Evolutionary conservation across 2,113 vertebrate genomes (phyloP).

Genomic region (Podarcis raffonei): DNA sequence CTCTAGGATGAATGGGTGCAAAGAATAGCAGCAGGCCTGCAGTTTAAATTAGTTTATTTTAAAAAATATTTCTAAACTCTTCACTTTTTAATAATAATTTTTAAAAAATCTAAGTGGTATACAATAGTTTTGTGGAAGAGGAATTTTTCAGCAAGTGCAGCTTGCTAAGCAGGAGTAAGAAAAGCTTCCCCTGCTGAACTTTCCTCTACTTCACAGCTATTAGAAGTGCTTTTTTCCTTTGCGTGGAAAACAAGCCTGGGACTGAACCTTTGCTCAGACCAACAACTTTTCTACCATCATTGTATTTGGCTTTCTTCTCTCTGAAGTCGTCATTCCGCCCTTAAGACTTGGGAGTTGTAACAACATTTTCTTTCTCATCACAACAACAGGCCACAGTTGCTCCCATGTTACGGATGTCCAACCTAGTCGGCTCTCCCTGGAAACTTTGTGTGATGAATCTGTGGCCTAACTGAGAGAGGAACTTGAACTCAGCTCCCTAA

Average conservation of each 20-base stretch:
- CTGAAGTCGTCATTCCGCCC: not conserved
- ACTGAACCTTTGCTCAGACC: not conserved
- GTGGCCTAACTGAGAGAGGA: not conserved
- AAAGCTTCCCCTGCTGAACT: not conserved
- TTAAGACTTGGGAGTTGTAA: not conserved
- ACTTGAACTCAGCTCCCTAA: not conserved
- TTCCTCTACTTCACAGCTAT: not conserved
- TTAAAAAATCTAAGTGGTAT: no score
- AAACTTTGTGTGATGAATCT: not conserved
- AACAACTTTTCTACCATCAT: not conserved
- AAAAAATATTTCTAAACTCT: no score
- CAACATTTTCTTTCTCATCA: not conserved
- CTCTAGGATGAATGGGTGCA: not conserved
- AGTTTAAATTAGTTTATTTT: no score
- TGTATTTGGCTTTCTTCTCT: not conserved
- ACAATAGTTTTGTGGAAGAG: not conserved
- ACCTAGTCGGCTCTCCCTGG: no score
- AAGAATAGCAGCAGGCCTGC: not conserved
- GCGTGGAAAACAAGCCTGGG: not conserved
- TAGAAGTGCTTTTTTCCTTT: not conserved
- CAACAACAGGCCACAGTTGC: not conserved
- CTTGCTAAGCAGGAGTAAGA: not conserved
- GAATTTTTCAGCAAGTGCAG: not conserved
- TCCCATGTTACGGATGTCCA: not conserved
- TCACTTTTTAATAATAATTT: no score